Evolutionary conservation across 1,140 invertebrate genomes (phyloP).

Genomic region (Ceratosolen fusciceps): DNA sequence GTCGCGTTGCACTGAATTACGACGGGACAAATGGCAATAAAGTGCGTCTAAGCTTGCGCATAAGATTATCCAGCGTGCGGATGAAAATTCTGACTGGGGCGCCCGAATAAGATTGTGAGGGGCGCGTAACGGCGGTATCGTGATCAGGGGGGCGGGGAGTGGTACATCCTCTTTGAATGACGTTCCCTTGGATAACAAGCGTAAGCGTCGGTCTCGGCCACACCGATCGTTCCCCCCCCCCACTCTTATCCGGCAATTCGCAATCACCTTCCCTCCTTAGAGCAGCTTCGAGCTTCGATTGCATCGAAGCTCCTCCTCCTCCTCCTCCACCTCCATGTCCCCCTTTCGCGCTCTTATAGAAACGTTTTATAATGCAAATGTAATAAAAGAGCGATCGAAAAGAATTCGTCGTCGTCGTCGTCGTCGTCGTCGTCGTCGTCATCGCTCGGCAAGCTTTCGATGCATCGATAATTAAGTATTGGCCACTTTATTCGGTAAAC

Average conservation of each 20-base stretch:
- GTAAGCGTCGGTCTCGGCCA: conserved; percentile 9
- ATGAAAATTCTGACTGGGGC: neutral
- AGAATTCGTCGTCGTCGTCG: too few species aligned
- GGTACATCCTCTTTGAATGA: conserved; percentile 42
- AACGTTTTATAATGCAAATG: too few species aligned
- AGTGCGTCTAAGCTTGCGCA: neutral
- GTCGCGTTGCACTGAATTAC: neutral
- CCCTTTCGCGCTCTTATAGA: too few species aligned
- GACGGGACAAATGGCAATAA: too few species aligned
- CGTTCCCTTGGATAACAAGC: conserved; percentile 45
- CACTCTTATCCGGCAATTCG: neutral
- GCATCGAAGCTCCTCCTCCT: too few species aligned
- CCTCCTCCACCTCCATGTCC: too few species aligned
- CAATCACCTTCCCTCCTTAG: neutral
- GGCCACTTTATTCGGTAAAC: neutral
- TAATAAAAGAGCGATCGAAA: too few species aligned
- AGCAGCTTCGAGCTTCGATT: too few species aligned
- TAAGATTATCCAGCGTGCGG: neutral
- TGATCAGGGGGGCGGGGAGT: neutral
- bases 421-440: too few species aligned
- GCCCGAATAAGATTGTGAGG: neutral
- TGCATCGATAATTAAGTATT: neutral
- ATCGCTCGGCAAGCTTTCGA: neutral
- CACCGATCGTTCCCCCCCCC: neutral
- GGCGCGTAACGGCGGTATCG: neutral